These are phyloP conservation scores for Cylindroiulus punctatus DNA, from an alignment of 2,888 invertebrate genomes.

Conservation along the genomic window DNA sequence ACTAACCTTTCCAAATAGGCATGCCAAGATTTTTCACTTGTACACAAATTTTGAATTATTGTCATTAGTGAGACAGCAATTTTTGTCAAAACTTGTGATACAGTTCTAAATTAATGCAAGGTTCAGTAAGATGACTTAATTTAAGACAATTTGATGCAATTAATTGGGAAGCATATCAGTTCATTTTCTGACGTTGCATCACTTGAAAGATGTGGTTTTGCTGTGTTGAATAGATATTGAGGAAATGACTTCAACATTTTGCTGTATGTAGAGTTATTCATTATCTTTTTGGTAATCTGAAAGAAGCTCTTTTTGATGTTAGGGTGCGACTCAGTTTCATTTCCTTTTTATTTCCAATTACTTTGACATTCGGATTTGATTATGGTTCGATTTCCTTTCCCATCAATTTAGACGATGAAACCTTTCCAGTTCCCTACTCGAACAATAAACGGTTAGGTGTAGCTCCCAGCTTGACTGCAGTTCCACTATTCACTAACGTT, in stretches of 20 bases:
- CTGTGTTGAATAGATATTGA: neutral
- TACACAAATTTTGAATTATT: neutral
- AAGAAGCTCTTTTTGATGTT: neutral
- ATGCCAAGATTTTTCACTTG: neutral
- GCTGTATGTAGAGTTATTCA: neutral
- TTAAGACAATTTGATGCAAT: neutral
- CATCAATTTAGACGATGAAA: neutral
- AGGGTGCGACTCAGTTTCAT: neutral
- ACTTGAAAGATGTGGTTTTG: neutral
- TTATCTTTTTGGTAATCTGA: neutral
- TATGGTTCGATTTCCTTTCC: neutral
- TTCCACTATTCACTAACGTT: neutral
- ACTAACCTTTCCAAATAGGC: neutral
- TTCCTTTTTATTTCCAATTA: constrained; percentile 16
- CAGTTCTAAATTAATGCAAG: neutral
- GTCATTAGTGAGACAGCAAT: neutral
- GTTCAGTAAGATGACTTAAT: neutral
- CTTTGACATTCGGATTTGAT: neutral
- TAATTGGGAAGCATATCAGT: neutral
- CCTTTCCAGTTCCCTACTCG: neutral
- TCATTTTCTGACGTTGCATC: neutral
- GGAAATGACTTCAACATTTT: neutral
- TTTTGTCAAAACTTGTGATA: neutral
- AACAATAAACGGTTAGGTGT: neutral
- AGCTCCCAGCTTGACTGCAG: neutral